phyloP scores from a whole-genome alignment of 2,888 invertebrate genomes.

The Dermolepida albohirtum region DNA sequence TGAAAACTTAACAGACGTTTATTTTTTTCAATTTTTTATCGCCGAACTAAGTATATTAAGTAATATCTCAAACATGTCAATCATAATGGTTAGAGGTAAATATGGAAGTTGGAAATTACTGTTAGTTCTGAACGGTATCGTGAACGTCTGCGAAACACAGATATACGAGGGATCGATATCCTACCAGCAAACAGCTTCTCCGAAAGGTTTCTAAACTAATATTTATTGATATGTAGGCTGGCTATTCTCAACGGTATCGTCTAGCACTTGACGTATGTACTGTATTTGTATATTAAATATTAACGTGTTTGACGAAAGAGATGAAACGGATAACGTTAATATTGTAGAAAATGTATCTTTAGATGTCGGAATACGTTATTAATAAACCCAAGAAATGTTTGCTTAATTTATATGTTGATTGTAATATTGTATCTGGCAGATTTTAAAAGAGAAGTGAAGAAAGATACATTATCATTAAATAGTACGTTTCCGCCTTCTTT shows the following conservation, averaged over 20 bases:
- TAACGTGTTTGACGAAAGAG: neutral
- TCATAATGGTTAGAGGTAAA: neutral
- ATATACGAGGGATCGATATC: conserved; percentile 15
- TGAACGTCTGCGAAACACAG: conserved; percentile 9
- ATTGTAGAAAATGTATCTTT: neutral
- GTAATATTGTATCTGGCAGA: no score
- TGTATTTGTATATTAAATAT: conserved; percentile 7
- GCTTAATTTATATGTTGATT: no score
- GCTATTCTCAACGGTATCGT: neutral
- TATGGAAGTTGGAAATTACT: conserved; percentile 8
- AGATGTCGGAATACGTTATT: neutral
- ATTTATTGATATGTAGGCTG: conserved; percentile 4
- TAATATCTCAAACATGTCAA: conserved; percentile 13
- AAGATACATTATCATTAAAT: no score
- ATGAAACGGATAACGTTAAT: neutral
- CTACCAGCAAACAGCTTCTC: conserved; percentile 13
- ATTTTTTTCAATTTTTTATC: no score
- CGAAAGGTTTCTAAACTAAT: conserved; percentile 21
- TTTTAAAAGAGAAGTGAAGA: no score
- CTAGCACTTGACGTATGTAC: conserved; percentile 12
- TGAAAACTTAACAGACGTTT: no score
- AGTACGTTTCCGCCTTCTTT: no score
- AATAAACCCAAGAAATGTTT: no score
- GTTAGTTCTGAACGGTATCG: conserved; percentile 14
- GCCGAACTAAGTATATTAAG: neutral